These are phyloP conservation scores for Dendropsophus ebraccatus DNA, from an alignment of 2,113 vertebrate species.

Conservation along the genomic window DNA sequence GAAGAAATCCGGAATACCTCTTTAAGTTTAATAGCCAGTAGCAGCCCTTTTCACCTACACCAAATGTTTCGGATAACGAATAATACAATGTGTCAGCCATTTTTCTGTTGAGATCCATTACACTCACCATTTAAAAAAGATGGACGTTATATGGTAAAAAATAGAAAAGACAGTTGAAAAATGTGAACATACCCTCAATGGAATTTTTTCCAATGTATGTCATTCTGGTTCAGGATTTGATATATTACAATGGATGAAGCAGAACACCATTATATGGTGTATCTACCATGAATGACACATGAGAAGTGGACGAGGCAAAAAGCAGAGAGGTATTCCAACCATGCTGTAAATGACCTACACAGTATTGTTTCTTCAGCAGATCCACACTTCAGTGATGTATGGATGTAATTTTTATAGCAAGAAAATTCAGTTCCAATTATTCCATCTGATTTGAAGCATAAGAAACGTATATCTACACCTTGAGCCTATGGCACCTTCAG, in stretches of 20 bases:
- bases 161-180: no score
- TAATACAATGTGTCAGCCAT: no score
- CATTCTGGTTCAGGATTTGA: neutral
- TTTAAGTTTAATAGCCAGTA: no score
- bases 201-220: neutral
- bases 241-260: neutral
- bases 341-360: conserved; percentile 6
- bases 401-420: conserved; percentile 16
- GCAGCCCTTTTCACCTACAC: no score
- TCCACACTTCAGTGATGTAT: neutral
- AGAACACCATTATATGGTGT: conserved; percentile 12
- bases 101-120: no score
- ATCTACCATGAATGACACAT: conserved; percentile 26
- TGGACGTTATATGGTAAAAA: no score
- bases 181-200: no score
- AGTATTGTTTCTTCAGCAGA: conserved; percentile 11
- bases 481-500: neutral
- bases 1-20: no score
- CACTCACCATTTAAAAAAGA: no score
- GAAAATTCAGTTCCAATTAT: conserved; percentile 13
- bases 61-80: no score
- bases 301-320: neutral
- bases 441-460: neutral
- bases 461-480: neutral
- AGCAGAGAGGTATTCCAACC: neutral